Base-by-base conservation (phyloP, 1,140 invertebrate species). In the Ips typographus region DNA sequence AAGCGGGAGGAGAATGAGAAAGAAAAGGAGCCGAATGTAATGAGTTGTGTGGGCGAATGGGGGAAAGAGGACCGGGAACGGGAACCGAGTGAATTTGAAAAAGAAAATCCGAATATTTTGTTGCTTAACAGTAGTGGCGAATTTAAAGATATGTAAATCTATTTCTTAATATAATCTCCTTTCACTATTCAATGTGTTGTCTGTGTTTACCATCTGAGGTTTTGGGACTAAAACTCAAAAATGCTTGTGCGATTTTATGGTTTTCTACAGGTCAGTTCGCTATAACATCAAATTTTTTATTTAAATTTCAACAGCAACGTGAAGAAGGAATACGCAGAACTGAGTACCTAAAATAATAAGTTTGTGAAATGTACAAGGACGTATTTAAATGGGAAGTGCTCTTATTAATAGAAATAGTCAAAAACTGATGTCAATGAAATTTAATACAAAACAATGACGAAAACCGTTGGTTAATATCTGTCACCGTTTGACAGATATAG, bases 31-130 rank as follows among this genome's bases (percentile, higher is more conserved):
- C 86, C 89, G 6, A 90, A 91, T 77, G 88, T 91, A 52, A 89
- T 91, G 82, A 88, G 85, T 22, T 85, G 84, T 47, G 83, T 90
- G 40, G 85, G 85, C 47, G 89, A 90, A 82, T 91, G 89, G 89
- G 88, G 88, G 38, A 85, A 89, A 76, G 85, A 88, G 72, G 88
- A 91, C 76, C 79, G 89, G 49, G 85, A 86, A 61, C 81, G 88
- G 71, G 88, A 90, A 71, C 89, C 89, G 7, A 90, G 88, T 2
- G 86, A 89, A 57, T 91, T 91, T 75, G 90, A 91, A 80, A 89
- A 87, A 73, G 89, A 91, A 79, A 91, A 91, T 83, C 89, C 89
- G 5, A 90, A 91, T 78, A 91, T 91, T 77, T 82, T 91, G 2
- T 85, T 91, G 85, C 79, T 91, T 55, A 89, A 89, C 78, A 85